Percentiles rank a stretch among this genome's conserved stretches.
phyloP scores from a whole-genome alignment of 2,888 invertebrate species.

The Noctua janthe region DNA sequence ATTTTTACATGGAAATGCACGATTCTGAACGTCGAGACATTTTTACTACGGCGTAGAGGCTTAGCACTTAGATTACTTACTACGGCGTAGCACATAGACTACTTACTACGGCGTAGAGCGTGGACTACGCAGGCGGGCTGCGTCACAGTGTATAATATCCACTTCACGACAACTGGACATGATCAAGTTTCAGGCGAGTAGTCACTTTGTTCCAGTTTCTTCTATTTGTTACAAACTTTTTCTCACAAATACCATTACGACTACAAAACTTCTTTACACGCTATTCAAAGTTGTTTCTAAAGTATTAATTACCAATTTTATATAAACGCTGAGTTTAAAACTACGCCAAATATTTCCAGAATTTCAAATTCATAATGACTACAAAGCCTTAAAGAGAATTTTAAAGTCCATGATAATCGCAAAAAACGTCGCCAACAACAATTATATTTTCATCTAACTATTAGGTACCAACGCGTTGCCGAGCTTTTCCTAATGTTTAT shows the following conservation, averaged over 20 bases:
- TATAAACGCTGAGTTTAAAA: slow-evolving; percentile 6
- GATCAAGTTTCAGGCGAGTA: slow-evolving; percentile 48
- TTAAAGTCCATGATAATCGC: slow-evolving; percentile 2
- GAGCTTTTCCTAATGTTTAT: slow-evolving; percentile 39
- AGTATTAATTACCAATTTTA: slow-evolving; percentile 3
- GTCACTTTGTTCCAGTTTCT: slow-evolving; percentile 46
- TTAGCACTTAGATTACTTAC: slow-evolving; percentile 20
- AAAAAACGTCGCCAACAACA: slow-evolving; percentile 10
- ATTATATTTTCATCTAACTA: slow-evolving; percentile 32
- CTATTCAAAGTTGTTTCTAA: background rate
- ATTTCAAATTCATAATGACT: slow-evolving; percentile 7
- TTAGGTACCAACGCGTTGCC: background rate
- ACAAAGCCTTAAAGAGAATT: background rate
- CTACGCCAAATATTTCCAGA: background rate
- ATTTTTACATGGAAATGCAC: slow-evolving; percentile 27
- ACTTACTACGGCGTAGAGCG: slow-evolving; percentile 30
- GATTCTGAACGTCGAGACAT: slow-evolving; percentile 5
- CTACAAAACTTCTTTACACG: slow-evolving; percentile 1
- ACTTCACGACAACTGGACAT: slow-evolving; percentile 45
- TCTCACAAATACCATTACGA: slow-evolving; percentile 17
- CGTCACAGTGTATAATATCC: slow-evolving; percentile 45
- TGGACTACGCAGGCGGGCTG: slow-evolving; percentile 20
- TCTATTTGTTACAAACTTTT: slow-evolving; percentile 30
- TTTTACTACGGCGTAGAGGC: slow-evolving; percentile 39
- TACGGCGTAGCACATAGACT: slow-evolving; percentile 27